Evolutionary conservation across 1,140 invertebrate genomes (phyloP), one percentile per base, ranked within the genome.

Genomic region (Trichoplusia ni): DNA sequence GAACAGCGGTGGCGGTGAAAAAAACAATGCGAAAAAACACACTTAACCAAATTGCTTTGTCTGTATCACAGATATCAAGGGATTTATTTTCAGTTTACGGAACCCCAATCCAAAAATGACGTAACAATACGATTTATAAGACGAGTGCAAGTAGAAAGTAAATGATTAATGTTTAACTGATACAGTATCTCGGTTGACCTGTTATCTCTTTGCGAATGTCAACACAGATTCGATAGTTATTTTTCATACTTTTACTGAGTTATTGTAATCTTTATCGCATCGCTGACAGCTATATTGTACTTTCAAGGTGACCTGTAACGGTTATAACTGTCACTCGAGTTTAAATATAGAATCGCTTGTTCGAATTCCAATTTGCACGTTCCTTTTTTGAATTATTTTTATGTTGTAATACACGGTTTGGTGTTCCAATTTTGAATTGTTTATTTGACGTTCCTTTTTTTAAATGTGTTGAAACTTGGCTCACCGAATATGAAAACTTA

Each of bases 81-180:
- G n/a, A n/a, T n/a, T n/a, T n/a, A n/a, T n/a, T n/a, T n/a, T n/a
- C n/a, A n/a, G n/a, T n/a, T n/a, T n/a, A n/a, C n/a, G n/a, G n/a
- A n/a, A n/a, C n/a, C n/a, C n/a, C n/a, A n/a, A n/a, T n/a, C n/a
- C n/a, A n/a, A n/a, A n/a, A n/a, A 42, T 29, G 44, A 47, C 44
- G 44, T 29, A 47, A 47, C n/a, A n/a, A n/a, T n/a, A n/a, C n/a
- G n/a, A n/a, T n/a, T n/a, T n/a, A n/a, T n/a, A n/a, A n/a, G n/a
- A n/a, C n/a, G 13, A 25, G 21, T 46, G 25, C 29, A 51, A 53
- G 49, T 53, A 53, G 49, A 53, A 53, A 53, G 49, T 53, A 23
- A 3, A 49, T 49, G 46, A 49, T 53, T 53, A 35, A 53, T 35
- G 9, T 35, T 7, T 2, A 8, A 14, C 49, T 11, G 49, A 37